Percentiles rank a stretch among this genome's conserved stretches.
phyloP scores from a whole-genome alignment of 64 coral and sea anemone species.

The Montipora cactus region DNA sequence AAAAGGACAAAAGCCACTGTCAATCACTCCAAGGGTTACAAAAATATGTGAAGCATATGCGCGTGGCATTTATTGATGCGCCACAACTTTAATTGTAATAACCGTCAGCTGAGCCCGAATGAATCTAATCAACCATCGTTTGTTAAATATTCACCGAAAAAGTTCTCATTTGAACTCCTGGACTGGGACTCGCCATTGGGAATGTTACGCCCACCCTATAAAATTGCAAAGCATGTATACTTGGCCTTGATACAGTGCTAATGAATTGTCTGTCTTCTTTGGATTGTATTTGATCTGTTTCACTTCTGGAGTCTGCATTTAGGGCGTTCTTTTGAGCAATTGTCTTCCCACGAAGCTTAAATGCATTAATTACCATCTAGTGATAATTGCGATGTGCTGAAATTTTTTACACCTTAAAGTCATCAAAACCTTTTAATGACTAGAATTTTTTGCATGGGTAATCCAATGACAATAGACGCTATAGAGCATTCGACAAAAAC shows the following conservation, averaged over 20 bases:
- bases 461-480: conserved; percentile 21
- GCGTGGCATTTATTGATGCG: conserved; percentile 18
- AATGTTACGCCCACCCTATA: background rate
- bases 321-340: background rate
- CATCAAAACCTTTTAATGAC: conserved; percentile 11
- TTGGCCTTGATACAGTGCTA: background rate
- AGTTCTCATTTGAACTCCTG: background rate
- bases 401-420: conserved; percentile 18
- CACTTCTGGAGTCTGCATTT: background rate
- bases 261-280: background rate
- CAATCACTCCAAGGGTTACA: background rate
- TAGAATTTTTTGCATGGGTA: conserved; percentile 19
- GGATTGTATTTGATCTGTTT: conserved; percentile 5
- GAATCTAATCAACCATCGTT: background rate
- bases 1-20: conserved; percentile 34
- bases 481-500: background rate
- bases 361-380: conserved; percentile 36
- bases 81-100: conserved; percentile 10
- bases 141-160: background rate
- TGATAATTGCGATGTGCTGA: conserved; percentile 18
- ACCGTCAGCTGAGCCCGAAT: background rate
- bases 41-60: conserved; percentile 38
- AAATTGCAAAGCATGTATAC: too few species aligned
- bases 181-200: background rate
- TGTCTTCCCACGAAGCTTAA: conserved; percentile 47